Evolutionary conservation across 2,888 invertebrate genomes (phyloP).

Genomic region (Tiliacea citrago): DNA sequence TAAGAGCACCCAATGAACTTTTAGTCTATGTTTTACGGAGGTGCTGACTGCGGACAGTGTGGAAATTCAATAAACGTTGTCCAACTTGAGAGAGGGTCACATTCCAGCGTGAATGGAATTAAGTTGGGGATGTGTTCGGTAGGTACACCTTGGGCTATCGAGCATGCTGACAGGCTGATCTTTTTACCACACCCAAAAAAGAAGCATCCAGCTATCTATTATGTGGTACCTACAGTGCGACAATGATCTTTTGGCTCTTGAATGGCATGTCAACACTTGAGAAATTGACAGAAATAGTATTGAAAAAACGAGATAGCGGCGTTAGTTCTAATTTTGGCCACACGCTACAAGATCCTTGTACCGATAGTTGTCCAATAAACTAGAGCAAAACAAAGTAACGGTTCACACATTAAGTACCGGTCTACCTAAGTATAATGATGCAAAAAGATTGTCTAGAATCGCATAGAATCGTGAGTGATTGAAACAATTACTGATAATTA

Average conservation of each 20-base stretch:
- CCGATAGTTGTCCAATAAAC: not conserved
- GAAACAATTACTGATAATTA: constrained; percentile 60
- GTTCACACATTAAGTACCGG: constrained; percentile 38
- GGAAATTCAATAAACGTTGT: not conserved
- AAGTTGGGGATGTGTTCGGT: no score
- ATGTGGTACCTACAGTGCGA: no score
- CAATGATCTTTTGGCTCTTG: no score
- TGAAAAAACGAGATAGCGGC: no score
- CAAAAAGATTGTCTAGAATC: constrained; percentile 55
- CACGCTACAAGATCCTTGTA: no score
- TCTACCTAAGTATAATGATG: constrained; percentile 15
- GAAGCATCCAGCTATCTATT: not conserved
- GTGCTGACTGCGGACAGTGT: no score
- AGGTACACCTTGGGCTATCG: not conserved
- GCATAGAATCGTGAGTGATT: constrained; percentile 69
- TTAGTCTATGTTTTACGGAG: not conserved
- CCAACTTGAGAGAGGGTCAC: not conserved
- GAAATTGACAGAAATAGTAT: not conserved
- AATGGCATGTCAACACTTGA: no score
- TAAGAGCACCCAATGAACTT: not conserved
- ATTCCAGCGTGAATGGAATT: not conserved
- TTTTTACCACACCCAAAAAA: not conserved
- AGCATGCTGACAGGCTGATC: not conserved
- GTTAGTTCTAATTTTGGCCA: no score
- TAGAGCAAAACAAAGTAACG: constrained; percentile 46